A percentile compares a stretch with the other conserved stretches of the same genome.
phyloP scores from a whole-genome alignment of 2,797 vertebrate species.

The Natrix natrix region DNA sequence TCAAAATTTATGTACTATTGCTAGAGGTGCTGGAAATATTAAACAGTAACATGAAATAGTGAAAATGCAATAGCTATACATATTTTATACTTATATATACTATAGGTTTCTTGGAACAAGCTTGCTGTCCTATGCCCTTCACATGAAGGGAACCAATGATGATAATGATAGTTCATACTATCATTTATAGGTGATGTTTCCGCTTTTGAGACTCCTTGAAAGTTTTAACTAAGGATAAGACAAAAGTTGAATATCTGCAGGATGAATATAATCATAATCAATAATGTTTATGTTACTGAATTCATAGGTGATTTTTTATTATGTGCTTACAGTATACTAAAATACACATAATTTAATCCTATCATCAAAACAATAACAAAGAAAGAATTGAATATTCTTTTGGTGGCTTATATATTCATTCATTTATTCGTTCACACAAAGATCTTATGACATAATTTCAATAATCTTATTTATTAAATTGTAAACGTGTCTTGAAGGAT shows the following conservation, averaged over 20 bases:
- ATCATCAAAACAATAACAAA: conserved; percentile 4
- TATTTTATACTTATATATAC: too few relatives aligned
- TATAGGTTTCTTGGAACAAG: too few relatives aligned
- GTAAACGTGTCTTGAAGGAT: neutral
- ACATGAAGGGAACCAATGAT: too few relatives aligned
- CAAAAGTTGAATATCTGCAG: conserved; percentile 2
- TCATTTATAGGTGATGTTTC: neutral
- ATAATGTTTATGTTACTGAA: conserved; percentile 7
- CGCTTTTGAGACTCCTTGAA: conserved; percentile 7
- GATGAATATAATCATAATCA: neutral
- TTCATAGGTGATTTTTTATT: conserved; percentile 10
- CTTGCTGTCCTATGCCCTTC: too few relatives aligned
- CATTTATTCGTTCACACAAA: neutral
- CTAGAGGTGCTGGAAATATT: neutral
- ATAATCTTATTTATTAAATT: conserved; percentile 1
- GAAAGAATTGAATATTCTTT: neutral
- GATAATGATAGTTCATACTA: neutral
- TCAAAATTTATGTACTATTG: neutral
- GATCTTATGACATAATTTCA: neutral
- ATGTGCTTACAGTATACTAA: neutral
- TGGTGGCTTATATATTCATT: neutral
- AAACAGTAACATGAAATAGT: neutral
- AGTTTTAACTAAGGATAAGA: neutral
- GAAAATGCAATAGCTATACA: neutral
- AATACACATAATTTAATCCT: conserved; percentile 1